phyloP scores from a whole-genome alignment of 2,113 vertebrate species.

The Paralichthys olivaceus region DNA sequence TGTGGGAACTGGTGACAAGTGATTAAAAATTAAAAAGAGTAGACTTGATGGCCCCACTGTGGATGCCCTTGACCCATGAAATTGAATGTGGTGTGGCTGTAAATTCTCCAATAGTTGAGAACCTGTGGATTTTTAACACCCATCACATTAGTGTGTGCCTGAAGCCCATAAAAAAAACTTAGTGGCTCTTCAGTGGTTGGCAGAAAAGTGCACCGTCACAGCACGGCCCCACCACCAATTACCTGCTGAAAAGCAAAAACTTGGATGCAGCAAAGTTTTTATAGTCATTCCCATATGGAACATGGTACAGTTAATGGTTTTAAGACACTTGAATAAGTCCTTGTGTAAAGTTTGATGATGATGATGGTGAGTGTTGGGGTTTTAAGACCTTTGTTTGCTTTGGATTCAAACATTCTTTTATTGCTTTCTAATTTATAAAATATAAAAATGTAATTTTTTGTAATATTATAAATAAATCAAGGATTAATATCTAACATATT shows the following conservation, averaged over 20 bases:
- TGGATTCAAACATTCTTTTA: neutral
- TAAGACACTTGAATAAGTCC: constrained; percentile 50
- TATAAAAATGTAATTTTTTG: neutral
- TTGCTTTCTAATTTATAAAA: neutral
- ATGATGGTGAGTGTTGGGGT: constrained; percentile 20
- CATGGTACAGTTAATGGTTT: constrained; percentile 46
- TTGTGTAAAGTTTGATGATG: constrained; percentile 29
- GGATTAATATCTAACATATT: neutral
- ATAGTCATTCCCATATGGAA: constrained; percentile 55
- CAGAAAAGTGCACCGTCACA: constrained; percentile 65
- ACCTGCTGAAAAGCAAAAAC: constrained; percentile 63
- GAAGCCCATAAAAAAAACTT: constrained; percentile 64
- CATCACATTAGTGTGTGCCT: constrained; percentile 67
- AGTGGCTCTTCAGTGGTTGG: constrained; percentile 53
- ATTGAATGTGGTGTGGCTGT: constrained; percentile 71
- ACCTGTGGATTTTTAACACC: constrained; percentile 71
- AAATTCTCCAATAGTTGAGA: constrained; percentile 65
- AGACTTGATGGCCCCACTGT: constrained; percentile 62
- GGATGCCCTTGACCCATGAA: constrained; percentile 73
- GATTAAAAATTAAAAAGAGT: constrained; percentile 64
- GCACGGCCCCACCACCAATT: constrained; percentile 66
- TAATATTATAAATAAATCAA: neutral
- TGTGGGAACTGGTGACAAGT: constrained; percentile 54
- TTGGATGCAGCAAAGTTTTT: constrained; percentile 56
- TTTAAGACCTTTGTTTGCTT: constrained; percentile 1